Percentiles rank a stretch among this genome's conserved stretches.
Evolutionary conservation across 2,888 invertebrate species (phyloP).

Genomic region (Drosophila parthenogenetica): DNA sequence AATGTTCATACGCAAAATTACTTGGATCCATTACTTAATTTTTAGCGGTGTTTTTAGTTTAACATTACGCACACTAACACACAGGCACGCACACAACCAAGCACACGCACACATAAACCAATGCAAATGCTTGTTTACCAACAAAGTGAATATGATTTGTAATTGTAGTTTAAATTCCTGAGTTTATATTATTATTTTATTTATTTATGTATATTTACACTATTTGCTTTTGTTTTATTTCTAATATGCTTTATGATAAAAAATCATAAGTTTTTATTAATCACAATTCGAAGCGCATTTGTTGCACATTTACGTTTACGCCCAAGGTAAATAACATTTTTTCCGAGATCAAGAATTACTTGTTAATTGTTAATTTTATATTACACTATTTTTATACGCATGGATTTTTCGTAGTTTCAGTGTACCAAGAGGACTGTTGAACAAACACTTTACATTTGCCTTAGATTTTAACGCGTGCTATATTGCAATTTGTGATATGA

Average conservation of each 20-base stretch:
- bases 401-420: neutral
- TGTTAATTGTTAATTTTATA: neutral
- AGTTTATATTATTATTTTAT: neutral
- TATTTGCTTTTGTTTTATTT: neutral
- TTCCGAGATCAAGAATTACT: neutral
- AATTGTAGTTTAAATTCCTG: neutral
- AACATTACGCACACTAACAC: constrained; percentile 87
- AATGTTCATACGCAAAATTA: constrained; percentile 76
- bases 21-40: constrained; percentile 49
- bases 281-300: neutral
- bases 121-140: neutral
- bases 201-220: neutral
- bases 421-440: neutral
- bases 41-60: constrained; percentile 84
- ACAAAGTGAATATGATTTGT: neutral
- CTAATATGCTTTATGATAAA: neutral
- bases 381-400: neutral
- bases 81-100: too few species aligned
- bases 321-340: neutral
- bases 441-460: neutral
- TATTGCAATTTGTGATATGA: neutral
- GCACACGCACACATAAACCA: too few species aligned
- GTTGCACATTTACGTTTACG: neutral
- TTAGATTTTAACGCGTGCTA: neutral
- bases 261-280: neutral